Base-by-base conservation (phyloP, 1,140 invertebrate species). In the Heliothis virescens region DNA sequence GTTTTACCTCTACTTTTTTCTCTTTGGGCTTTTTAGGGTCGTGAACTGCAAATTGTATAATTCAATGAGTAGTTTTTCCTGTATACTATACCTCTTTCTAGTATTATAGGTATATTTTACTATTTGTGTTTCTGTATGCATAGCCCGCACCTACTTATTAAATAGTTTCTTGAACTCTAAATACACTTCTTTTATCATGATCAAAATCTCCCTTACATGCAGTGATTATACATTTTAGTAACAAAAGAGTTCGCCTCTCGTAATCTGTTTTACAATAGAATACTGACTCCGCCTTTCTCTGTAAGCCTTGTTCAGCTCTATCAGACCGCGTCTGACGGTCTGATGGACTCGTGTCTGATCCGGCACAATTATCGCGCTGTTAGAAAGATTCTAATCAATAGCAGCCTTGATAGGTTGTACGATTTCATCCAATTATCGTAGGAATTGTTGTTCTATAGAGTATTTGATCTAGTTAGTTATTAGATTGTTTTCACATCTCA, bases 341-440 rank as follows among this genome's bases (percentile, higher is more conserved):
- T 65, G 62, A 47, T 47, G 41, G 62, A 65, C 62, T 16, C 34
- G 34, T 16, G 62, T 18, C 16, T 48, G 41, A 13, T 59, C n/a
- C 18, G 53, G 12, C 26, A 60, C 73, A 63, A 76, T 63, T 60
- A 65, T 76, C 9, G 48, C 47, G 26, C 18, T 52, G 48, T 52
- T 65, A 52, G 57, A 48, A 34, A 76, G 74, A 76, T 76, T 63
- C 13, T 60, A 63, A 65, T 76, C 74, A 59, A 76, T 63, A 69
- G 10, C 47, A 62, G 72, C 72, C 72, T 75, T 76, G 74, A 65
- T 76, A 52, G 21, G 1, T 76, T 76, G 74, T 76, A 76, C 59
- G 74, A 63, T 76, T 76, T 76, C 74, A 76, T 76, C 74, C 74
- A 76, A 76, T 76, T 76, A 76, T 76, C n/a, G 48, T 9, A 52